Conservation (phyloP, 2,113 vertebrate genomes). For the Hypocryptadius cinnamomeus region DNA sequence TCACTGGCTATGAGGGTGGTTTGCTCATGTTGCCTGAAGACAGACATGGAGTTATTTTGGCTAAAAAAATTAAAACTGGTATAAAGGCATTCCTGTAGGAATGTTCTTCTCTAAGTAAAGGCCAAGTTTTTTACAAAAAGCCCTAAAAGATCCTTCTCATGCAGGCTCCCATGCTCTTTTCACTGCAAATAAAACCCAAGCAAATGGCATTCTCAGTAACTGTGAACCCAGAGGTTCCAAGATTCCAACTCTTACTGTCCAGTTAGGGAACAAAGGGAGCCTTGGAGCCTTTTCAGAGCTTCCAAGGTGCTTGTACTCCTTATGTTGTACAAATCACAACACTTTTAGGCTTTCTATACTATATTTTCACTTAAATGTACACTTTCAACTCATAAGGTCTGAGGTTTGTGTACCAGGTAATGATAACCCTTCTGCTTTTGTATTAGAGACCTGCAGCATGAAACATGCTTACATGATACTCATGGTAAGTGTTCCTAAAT, state of each 20-base stretch:
- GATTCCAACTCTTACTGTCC: not conserved
- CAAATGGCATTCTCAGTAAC: not conserved
- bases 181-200: not conserved
- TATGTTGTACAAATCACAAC: not conserved
- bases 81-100: not conserved
- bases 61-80: not conserved
- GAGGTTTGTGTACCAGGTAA: not conserved
- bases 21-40: not conserved
- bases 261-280: not conserved
- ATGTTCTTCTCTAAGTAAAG: not conserved
- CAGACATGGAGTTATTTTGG: not conserved
- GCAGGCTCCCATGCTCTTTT: not conserved
- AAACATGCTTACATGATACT: not conserved
- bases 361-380: not conserved
- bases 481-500: not conserved
- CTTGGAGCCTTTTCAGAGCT: not conserved
- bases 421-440: not conserved
- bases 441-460: not conserved
- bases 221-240: not conserved
- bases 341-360: not conserved
- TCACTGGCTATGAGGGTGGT: rapidly evolving
- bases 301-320: not conserved
- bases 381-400: not conserved
- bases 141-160: not conserved
- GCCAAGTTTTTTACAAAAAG: not conserved